Evolutionary conservation across 2,888 invertebrate genomes (phyloP).

Genomic region (Magallana nippona): DNA sequence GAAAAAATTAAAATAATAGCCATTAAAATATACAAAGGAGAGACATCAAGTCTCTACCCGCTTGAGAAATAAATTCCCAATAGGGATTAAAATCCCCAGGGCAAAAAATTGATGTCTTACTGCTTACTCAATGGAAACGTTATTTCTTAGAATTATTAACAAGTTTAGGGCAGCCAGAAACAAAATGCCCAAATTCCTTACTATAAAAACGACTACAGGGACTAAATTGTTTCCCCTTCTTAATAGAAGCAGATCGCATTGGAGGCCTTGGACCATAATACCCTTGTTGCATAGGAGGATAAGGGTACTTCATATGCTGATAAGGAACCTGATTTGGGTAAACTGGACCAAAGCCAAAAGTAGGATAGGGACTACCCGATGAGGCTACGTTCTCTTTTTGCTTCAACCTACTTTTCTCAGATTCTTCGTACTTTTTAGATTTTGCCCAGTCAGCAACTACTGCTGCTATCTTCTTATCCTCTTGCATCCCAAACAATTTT

Average conservation of each 20-base stretch:
- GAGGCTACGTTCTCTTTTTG: slow-evolving; percentile 15
- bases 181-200: slow-evolving; percentile 44
- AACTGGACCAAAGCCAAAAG: neutral
- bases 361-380: neutral
- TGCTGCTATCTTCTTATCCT: slow-evolving; percentile 48
- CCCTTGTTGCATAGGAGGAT: too few relatives aligned
- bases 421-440: slow-evolving; percentile 43
- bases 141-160: neutral
- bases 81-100: slow-evolving; percentile 39
- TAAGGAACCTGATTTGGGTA: neutral
- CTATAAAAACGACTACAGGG: slow-evolving; percentile 43
- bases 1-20: neutral
- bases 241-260: neutral
- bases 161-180: slow-evolving; percentile 47
- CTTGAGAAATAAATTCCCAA: slow-evolving; percentile 46
- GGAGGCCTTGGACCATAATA: neutral
- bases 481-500: slow-evolving; percentile 35
- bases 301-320: too few relatives aligned
- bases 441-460: slow-evolving; percentile 46
- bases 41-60: slow-evolving; percentile 13
- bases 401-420: slow-evolving; percentile 32
- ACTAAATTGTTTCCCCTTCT: neutral
- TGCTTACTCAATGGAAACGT: neutral
- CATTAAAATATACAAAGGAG: neutral
- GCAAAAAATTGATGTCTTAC: slow-evolving; percentile 18